phyloP scores from a whole-genome alignment of 2,888 invertebrate species.

The Archips crataeganus region DNA sequence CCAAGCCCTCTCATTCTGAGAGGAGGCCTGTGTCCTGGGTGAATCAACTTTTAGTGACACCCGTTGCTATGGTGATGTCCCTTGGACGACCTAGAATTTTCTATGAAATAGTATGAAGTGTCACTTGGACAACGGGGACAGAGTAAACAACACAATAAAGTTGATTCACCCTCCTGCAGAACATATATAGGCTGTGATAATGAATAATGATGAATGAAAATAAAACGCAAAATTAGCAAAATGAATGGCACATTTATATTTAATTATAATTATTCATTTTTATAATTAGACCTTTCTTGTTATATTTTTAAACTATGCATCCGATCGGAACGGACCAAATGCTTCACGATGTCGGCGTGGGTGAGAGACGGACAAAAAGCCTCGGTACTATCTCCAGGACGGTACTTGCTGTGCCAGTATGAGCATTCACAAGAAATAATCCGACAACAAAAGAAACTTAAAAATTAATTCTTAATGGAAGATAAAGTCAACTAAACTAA shows the following conservation, averaged over 20 bases:
- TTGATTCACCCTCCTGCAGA: too few species aligned
- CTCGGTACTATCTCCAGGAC: slow-evolving; percentile 68
- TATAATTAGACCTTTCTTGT: slow-evolving; percentile 85
- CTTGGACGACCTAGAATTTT: too few species aligned
- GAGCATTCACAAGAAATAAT: slow-evolving; percentile 54
- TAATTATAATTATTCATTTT: slow-evolving; percentile 86
- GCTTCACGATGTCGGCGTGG: slow-evolving; percentile 62
- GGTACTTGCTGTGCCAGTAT: slow-evolving; percentile 54
- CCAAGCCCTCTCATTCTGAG: too few species aligned
- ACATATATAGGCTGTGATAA: too few species aligned
- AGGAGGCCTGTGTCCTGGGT: too few species aligned
- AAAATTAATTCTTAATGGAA: slow-evolving; percentile 78
- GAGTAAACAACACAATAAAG: too few species aligned
- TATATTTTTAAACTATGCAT: slow-evolving; percentile 79
- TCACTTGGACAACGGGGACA: too few species aligned
- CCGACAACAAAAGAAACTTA: slow-evolving; percentile 71
- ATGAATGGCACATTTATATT: slow-evolving; percentile 87
- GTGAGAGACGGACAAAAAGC: slow-evolving; percentile 47
- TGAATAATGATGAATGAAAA: slow-evolving; percentile 53
- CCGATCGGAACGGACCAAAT: slow-evolving; percentile 73
- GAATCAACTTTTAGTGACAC: too few species aligned
- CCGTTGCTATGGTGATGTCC: too few species aligned
- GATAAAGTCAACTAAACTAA: slow-evolving; percentile 81
- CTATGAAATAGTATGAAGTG: too few species aligned
- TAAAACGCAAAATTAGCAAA: slow-evolving; percentile 84